A percentile compares a stretch with the other conserved stretches of the same genome.
Evolutionary conservation across 1,140 invertebrate genomes (phyloP).

Genomic region (Zaprionus gabonicus): DNA sequence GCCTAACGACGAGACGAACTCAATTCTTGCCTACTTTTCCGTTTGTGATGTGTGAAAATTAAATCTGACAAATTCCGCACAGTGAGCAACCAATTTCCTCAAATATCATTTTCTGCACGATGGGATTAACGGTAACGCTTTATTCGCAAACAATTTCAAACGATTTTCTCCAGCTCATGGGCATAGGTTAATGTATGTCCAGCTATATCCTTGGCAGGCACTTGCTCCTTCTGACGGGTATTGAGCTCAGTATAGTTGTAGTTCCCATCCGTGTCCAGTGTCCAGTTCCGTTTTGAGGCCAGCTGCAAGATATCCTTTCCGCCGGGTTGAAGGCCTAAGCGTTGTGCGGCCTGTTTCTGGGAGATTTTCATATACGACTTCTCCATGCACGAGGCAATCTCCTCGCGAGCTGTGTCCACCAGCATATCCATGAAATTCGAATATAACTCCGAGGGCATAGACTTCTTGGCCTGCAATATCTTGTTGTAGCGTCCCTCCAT

Average conservation of each 20-base stretch:
- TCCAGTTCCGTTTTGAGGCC: conserved; percentile 92
- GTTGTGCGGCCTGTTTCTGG: conserved; percentile 92
- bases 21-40: conserved; percentile 45
- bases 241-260: conserved; percentile 90
- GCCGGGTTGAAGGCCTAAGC: conserved; percentile 93
- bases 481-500: conserved; percentile 99
- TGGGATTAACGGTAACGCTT: conserved; percentile 47
- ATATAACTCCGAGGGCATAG: conserved; percentile 97
- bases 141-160: conserved; percentile 86
- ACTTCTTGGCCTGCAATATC: conserved; percentile 88
- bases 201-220: conserved; percentile 95
- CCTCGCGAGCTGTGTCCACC: conserved; percentile 97
- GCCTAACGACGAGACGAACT: conserved; percentile 49
- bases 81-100: conserved; percentile 24
- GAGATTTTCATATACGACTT: conserved; percentile 97
- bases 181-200: conserved; percentile 98
- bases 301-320: conserved; percentile 88
- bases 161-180: conserved; percentile 99
- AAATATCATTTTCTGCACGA: conserved; percentile 57
- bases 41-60: conserved; percentile 70
- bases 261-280: conserved; percentile 89
- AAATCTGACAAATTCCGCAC: conserved; percentile 77
- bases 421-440: conserved; percentile 99
- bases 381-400: conserved; percentile 98
- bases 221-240: conserved; percentile 90